Base-by-base conservation (phyloP, 2,888 invertebrate species). In the Cacoxenus indagator region DNA sequence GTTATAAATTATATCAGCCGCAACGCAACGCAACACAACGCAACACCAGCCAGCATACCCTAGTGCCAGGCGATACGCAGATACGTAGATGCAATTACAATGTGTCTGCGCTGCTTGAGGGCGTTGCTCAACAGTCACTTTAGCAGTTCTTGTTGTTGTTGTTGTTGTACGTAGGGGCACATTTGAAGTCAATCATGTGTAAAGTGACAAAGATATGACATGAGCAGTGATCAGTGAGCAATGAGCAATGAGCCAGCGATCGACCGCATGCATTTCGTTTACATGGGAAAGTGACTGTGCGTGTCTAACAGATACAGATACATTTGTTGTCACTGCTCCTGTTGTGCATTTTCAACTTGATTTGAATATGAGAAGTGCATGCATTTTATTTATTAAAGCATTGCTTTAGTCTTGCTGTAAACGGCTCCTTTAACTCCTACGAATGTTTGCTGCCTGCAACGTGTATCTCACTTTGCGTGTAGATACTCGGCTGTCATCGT, bases 1-100 rank as follows among this genome's bases (percentile, higher is more conserved):
- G 86, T 85, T 85, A 84, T 86, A 86, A 86, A 86, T 85, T 85
- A 85, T 78, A 76, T 67, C 70, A 81, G 76, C 61, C 19, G 57
- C 45, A 45, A 29, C 61, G 62, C 65, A 66, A 37, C 37, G 37
- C 2, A 37, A 14, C 2, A 14, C 37, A 37, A 31, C n/a, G n/a
- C n/a, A n/a, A n/a, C n/a, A n/a, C n/a, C n/a, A n/a, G n/a, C n/a
- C n/a, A n/a, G n/a, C n/a, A n/a, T n/a, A n/a, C n/a, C n/a, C n/a
- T n/a, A n/a, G n/a, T n/a, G n/a, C n/a, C n/a, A n/a, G n/a, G 31
- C 31, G 37, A 8, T 11, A 37, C 37, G 14, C 14, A 37, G 37
- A 37, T 37, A 37, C 37, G 37, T 14, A 37, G 37, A 37, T 37
- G 14, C 37, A 37, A 37, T 37, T 37, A 37, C 37, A 37, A 37